Base-by-base conservation (phyloP, 2,797 vertebrate species). In the Ciconia nigra region DNA sequence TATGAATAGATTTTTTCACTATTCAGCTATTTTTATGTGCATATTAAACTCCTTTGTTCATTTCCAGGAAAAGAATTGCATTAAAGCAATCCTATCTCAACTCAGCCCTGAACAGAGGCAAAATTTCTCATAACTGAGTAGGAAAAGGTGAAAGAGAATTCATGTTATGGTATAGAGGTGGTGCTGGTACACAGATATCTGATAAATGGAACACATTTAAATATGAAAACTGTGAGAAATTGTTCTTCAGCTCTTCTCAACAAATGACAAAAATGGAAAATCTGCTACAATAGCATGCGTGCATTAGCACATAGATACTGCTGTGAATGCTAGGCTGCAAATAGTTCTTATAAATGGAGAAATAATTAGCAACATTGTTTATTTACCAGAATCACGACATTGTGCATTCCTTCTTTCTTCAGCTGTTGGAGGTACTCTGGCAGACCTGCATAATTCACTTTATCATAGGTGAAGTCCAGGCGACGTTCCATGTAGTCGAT, bases 301-400 rank as follows among this genome's bases (percentile, higher is more conserved):
- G 16, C 3, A 2, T 78, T 90, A 80, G 18, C 47, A 87, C 41
- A 47, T 76, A 59, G 37, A 17, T 85, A 61, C 71, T 73, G 57
- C 66, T 59, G 24, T 35, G 58, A 89, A 71, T 18, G 41, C 26
- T n/a, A 35, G 11, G 22, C 13, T 52, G 8, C 44, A 66, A 91
- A 70, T 21, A 95, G 55, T 22, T 63, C 39, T 72, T 62, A 58
- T 6, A 92, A 84, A 61, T 10, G 10, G 19, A 90, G 26, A 93
- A 69, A 73, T 52, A 92, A 78, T 93, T 84, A 93, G 8, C 44
- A 92, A 69, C 28, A 66, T 31, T 0, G 0, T 66, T 84, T 52
- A 58, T 74, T 98, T 98, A 98, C 97, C 96, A 98, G 96, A 96
- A 97, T 94, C 77, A 97, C 8, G 5, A 97, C 58, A 39, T 62